Evolutionary conservation across 2,113 vertebrate genomes (phyloP).

Genomic region (Thryonomys swinderianus): DNA sequence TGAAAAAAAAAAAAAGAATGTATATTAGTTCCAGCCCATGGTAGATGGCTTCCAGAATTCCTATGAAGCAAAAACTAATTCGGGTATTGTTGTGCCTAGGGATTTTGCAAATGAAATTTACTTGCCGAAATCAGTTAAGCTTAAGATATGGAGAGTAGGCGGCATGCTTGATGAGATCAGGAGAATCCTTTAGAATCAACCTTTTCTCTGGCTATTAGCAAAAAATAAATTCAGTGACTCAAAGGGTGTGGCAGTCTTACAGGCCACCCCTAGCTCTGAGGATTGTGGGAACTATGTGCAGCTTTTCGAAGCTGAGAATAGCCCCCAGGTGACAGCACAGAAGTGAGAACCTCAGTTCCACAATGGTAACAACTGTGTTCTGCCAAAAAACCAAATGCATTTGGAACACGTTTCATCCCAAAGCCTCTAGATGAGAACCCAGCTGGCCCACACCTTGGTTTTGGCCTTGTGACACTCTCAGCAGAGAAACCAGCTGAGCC

Average conservation of each 20-base stretch:
- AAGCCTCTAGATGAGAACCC: constrained; percentile 17
- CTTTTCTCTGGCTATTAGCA: background rate
- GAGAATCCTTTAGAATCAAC: background rate
- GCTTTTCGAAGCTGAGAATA: background rate
- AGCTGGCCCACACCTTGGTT: constrained; percentile 51
- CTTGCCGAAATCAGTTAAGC: background rate
- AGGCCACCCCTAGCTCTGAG: background rate
- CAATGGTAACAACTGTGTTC: background rate
- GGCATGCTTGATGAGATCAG: background rate
- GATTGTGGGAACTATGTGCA: background rate
- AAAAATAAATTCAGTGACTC: constrained; percentile 33
- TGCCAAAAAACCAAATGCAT: background rate
- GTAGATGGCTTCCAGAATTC: background rate
- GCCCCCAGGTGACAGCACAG: background rate
- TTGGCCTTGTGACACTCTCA: background rate
- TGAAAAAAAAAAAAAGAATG: too few species aligned
- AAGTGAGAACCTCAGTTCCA: background rate
- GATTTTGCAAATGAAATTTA: constrained; percentile 8
- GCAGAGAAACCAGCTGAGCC: constrained; percentile 50
- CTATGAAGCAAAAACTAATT: background rate
- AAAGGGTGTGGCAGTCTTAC: background rate
- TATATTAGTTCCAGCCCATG: background rate
- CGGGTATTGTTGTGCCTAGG: background rate
- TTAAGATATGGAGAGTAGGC: background rate
- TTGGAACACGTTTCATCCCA: background rate